Conservation (phyloP, 2,888 invertebrate genomes). For the Cepaea hortensis region DNA sequence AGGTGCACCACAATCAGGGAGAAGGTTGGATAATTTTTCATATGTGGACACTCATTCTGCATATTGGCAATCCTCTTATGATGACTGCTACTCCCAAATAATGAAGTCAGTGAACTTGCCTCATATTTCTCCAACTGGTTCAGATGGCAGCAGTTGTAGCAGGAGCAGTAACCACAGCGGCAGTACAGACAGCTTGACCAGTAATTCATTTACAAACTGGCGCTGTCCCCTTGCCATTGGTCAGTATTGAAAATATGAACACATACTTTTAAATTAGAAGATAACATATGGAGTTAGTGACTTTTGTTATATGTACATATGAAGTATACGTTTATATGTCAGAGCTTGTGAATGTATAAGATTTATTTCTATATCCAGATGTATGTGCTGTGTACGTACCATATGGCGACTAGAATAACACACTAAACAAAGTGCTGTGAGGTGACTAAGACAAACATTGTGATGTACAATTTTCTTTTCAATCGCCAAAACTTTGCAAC, state of each 20-base stretch:
- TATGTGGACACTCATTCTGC: slow-evolving; percentile 5
- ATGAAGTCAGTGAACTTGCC: slow-evolving; percentile 13
- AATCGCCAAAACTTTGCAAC: background rate
- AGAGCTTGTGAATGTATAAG: background rate
- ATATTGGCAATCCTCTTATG: slow-evolving; percentile 31
- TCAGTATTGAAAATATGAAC: slow-evolving; percentile 32
- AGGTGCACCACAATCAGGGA: background rate
- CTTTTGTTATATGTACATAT: background rate
- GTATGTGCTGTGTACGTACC: background rate
- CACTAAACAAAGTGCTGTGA: slow-evolving; percentile 23
- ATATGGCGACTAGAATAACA: background rate
- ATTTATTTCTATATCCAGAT: background rate
- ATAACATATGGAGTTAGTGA: background rate
- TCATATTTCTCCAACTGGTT: slow-evolving; percentile 39
- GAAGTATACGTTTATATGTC: slow-evolving; percentile 3
- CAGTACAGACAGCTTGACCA: slow-evolving; percentile 41
- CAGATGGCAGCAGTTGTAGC: slow-evolving; percentile 37
- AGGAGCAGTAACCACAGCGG: slow-evolving; percentile 42
- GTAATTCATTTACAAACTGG: slow-evolving; percentile 12
- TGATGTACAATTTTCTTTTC: background rate
- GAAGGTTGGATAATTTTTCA: slow-evolving; percentile 37
- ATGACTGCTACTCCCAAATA: slow-evolving; percentile 1
- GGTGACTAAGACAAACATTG: background rate
- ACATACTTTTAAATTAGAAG: background rate
- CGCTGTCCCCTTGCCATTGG: slow-evolving; percentile 25